Evolutionary conservation across 2,888 invertebrate genomes (phyloP).

Genomic region (Drosophila sordidapex): DNA sequence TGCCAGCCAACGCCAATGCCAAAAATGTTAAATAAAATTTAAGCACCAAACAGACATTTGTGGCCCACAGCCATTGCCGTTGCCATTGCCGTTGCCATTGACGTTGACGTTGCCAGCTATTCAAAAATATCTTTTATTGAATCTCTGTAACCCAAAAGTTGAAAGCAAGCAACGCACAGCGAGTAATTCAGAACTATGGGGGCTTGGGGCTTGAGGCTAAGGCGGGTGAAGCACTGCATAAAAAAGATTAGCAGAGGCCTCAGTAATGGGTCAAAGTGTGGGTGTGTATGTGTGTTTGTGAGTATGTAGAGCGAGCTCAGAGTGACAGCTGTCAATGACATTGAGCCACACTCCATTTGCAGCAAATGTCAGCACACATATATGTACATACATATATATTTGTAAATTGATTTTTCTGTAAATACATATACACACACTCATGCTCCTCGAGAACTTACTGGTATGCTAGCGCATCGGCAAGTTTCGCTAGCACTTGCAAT

Average conservation of each 20-base stretch:
- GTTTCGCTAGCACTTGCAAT: slow-evolving; percentile 1
- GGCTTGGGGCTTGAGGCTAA: slow-evolving; percentile 15
- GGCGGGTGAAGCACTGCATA: slow-evolving; percentile 38
- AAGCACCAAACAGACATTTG: slow-evolving; percentile 56
- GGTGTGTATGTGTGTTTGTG: slow-evolving; percentile 17
- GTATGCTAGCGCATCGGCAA: slow-evolving; percentile 22
- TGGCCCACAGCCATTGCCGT: slow-evolving; percentile 35
- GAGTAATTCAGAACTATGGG: slow-evolving; percentile 7
- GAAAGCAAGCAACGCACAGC: slow-evolving; percentile 7
- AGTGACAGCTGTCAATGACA: slow-evolving; percentile 63
- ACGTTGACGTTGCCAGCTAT: slow-evolving; percentile 41
- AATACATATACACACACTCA: not conserved
- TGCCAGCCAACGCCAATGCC: slow-evolving; percentile 33
- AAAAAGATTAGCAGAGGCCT: slow-evolving; percentile 66
- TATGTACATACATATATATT: not conserved
- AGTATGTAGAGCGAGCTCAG: slow-evolving; percentile 12
- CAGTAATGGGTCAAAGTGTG: slow-evolving; percentile 64
- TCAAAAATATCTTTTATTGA: slow-evolving; percentile 73
- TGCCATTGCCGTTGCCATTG: slow-evolving; percentile 39
- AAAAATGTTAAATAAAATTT: slow-evolving; percentile 72
- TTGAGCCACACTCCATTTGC: slow-evolving; percentile 35
- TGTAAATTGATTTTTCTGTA: not conserved
- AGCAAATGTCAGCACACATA: slow-evolving; percentile 18
- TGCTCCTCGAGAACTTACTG: slow-evolving; percentile 2
- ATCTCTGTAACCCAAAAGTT: slow-evolving; percentile 60